A percentile compares a stretch with the other conserved stretches of the same genome.
Conservation (phyloP, 2,888 invertebrate genomes). For the Erebia ligea region DNA sequence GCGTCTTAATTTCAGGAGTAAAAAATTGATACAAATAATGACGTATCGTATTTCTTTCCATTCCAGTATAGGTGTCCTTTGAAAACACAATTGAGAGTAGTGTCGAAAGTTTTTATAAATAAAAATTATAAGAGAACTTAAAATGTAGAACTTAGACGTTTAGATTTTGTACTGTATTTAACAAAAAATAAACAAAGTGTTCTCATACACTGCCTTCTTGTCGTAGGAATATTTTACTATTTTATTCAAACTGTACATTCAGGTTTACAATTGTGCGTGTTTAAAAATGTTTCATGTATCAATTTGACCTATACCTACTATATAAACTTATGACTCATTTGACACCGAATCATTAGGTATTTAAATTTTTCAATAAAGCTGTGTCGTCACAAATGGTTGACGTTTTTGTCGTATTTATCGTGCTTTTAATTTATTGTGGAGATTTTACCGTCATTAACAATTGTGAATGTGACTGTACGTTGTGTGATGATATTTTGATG, state of each 20-base stretch:
- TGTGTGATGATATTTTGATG: conserved; percentile 29
- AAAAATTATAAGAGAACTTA: conserved; percentile 28
- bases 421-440: background rate
- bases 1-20: background rate
- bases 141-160: conserved; percentile 30
- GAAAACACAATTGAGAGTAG: conserved; percentile 21
- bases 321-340: conserved; percentile 11
- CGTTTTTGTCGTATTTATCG: background rate
- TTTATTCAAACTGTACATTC: conserved; percentile 29
- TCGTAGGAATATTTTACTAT: conserved; percentile 40
- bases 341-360: background rate
- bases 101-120: conserved; percentile 26
- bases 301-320: background rate
- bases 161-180: conserved; percentile 44
- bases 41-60: conserved; percentile 3
- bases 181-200: conserved; percentile 46
- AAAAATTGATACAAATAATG: conserved; percentile 17
- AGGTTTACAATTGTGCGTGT: conserved; percentile 3
- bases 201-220: conserved; percentile 55
- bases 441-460: background rate
- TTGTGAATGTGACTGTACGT: conserved; percentile 46
- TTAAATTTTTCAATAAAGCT: background rate
- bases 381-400: conserved; percentile 3
- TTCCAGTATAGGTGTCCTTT: conserved; percentile 16
- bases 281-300: background rate